Percentiles rank a stretch among this genome's conserved stretches.
phyloP scores from a whole-genome alignment of 2,888 invertebrate species.

The Odontothrips loti region DNA sequence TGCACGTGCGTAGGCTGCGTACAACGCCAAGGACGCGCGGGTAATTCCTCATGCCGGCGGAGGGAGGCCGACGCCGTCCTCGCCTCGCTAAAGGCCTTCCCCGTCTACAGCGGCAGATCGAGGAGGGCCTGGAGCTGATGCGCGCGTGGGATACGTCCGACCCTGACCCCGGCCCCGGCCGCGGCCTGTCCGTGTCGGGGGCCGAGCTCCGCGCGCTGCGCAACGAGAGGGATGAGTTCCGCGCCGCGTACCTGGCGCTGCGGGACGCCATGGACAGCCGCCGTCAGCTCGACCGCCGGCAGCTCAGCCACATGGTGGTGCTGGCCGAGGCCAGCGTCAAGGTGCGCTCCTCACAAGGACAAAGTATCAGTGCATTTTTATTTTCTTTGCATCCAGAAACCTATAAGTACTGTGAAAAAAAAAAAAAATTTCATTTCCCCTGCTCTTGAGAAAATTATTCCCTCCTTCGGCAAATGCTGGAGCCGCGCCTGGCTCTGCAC shows the following conservation, averaged over 20 bases:
- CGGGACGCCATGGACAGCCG: slow-evolving; percentile 10
- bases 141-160: neutral
- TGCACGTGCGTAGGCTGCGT: neutral
- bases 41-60: neutral
- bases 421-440: too few species aligned
- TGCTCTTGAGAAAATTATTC: too few species aligned
- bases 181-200: neutral
- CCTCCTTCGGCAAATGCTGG: too few species aligned
- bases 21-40: neutral
- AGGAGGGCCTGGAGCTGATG: slow-evolving; percentile 21
- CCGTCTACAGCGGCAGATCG: neutral
- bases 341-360: too few species aligned
- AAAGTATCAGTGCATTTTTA: too few species aligned
- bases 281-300: neutral
- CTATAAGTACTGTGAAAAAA: too few species aligned
- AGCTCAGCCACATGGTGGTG: slow-evolving; percentile 12
- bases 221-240: slow-evolving; percentile 8
- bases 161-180: neutral
- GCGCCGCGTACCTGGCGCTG: neutral
- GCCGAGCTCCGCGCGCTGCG: slow-evolving; percentile 10
- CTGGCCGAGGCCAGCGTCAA: neutral
- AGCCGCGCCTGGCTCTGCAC: too few species aligned
- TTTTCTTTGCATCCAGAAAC: too few species aligned
- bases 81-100: neutral
- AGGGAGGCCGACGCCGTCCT: neutral